Conservation (phyloP, 2,888 invertebrate species). For the Gastracanthus pulcherrimus region DNA sequence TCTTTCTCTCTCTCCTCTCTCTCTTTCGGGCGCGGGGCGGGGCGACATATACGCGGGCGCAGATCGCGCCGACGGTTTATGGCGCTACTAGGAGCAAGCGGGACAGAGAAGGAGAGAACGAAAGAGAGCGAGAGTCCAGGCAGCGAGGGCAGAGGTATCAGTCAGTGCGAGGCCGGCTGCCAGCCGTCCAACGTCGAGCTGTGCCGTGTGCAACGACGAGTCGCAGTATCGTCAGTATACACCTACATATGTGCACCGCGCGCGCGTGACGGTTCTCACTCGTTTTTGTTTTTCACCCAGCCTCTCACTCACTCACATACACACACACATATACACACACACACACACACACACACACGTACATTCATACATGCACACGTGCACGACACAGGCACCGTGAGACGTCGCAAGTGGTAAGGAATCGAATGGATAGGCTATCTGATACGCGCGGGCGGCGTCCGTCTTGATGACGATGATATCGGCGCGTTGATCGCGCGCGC, state of each 20-base stretch:
- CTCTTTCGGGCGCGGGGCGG: background rate
- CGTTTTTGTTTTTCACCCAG: background rate
- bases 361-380: too few species aligned
- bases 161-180: conserved; percentile 76
- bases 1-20: background rate
- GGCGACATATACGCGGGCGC: background rate
- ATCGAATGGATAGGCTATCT: too few species aligned
- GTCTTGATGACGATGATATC: too few species aligned
- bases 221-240: too few species aligned
- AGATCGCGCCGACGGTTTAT: conserved; percentile 1
- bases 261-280: background rate
- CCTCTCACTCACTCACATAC: too few species aligned
- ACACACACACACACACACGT: too few species aligned
- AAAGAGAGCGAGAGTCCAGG: conserved; percentile 15
- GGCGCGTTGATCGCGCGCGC: too few species aligned
- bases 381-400: too few species aligned
- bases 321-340: too few species aligned
- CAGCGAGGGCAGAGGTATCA: conserved; percentile 31
- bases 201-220: too few species aligned
- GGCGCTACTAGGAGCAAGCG: background rate
- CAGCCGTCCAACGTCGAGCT: conserved; percentile 74
- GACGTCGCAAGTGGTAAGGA: too few species aligned
- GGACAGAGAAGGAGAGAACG: background rate
- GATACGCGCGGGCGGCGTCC: too few species aligned
- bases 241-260: background rate